phyloP scores from a whole-genome alignment of 1,140 invertebrate species.

The Dendrolimus kikuchii region DNA sequence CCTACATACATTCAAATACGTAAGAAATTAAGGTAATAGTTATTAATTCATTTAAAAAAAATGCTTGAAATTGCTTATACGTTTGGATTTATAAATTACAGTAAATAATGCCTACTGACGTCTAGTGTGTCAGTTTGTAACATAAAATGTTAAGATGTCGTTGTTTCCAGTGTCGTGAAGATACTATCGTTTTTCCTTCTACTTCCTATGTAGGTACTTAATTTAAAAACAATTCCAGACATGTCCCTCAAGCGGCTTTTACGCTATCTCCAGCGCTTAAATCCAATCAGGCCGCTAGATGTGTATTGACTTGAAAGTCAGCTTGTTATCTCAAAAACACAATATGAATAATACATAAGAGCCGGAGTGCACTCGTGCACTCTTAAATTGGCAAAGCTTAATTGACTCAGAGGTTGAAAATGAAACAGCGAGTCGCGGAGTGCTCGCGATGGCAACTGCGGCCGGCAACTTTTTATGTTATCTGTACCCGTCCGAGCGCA shows the following conservation, averaged over 20 bases:
- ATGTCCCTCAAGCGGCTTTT: conserved; percentile 17
- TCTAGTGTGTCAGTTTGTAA: too few relatives aligned
- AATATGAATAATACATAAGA: conserved; percentile 71
- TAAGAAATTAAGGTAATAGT: too few relatives aligned
- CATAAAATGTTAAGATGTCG: too few relatives aligned
- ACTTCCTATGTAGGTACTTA: conserved; percentile 16
- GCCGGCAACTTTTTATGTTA: conserved; percentile 45
- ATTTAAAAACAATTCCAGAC: conserved; percentile 41
- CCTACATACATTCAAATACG: too few relatives aligned
- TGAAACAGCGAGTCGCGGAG: conserved; percentile 40
- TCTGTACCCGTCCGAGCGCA: conserved; percentile 28
- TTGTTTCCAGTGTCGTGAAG: too few relatives aligned
- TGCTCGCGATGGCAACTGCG: conserved; percentile 21
- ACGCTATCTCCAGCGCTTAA: conserved; percentile 32
- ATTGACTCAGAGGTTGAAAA: conserved; percentile 69
- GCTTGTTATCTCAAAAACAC: conserved; percentile 71
- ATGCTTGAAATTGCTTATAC: too few relatives aligned
- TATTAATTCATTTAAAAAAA: too few relatives aligned
- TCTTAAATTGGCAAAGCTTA: conserved; percentile 67
- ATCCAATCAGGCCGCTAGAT: conserved; percentile 62
- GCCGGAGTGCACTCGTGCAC: conserved; percentile 39
- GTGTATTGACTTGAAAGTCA: conserved; percentile 61
- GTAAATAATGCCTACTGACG: too few relatives aligned
- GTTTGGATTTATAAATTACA: too few relatives aligned
- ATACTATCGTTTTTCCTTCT: too few relatives aligned